Percentiles rank a stretch among this genome's conserved stretches.
These are phyloP conservation scores for Nesometra sesokonis DNA, from an alignment of 35 echinoderm and acorn worm genomes.

Conservation along the genomic window DNA sequence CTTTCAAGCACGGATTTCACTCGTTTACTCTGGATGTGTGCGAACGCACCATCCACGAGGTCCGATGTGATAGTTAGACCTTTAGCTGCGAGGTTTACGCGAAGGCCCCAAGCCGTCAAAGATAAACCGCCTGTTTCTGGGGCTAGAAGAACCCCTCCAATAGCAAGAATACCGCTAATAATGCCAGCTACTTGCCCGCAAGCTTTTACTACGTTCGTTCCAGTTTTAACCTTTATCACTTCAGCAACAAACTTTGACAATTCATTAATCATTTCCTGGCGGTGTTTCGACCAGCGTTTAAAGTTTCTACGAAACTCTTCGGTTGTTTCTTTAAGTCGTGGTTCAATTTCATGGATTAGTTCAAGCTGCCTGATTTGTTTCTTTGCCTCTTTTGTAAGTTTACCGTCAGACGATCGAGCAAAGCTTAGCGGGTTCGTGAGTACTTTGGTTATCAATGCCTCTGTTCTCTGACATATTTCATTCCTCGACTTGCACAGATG, in stretches of 20 bases:
- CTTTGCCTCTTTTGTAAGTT: neutral
- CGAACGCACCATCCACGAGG: neutral
- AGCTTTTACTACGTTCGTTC: neutral
- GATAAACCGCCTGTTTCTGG: neutral
- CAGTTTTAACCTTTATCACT: neutral
- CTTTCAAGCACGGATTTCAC: neutral
- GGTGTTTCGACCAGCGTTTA: neutral
- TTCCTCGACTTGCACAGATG: neutral
- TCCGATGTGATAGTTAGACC: neutral
- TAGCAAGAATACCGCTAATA: neutral
- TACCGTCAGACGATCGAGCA: neutral
- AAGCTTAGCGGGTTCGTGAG: neutral
- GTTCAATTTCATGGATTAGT: neutral
- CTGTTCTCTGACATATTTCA: neutral
- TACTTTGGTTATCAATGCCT: neutral
- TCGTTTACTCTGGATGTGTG: neutral
- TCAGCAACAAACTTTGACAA: neutral
- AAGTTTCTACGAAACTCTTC: neutral
- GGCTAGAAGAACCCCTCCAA: neutral
- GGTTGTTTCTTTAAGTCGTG: neutral
- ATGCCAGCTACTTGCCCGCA: neutral
- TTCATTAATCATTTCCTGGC: neutral
- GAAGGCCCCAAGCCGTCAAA: neutral
- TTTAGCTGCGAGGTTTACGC: neutral
- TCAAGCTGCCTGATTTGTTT: neutral